Percentiles rank a stretch among this genome's conserved stretches.
phyloP scores from a whole-genome alignment of 1,140 invertebrate species.

The Drosophila carrolli region DNA sequence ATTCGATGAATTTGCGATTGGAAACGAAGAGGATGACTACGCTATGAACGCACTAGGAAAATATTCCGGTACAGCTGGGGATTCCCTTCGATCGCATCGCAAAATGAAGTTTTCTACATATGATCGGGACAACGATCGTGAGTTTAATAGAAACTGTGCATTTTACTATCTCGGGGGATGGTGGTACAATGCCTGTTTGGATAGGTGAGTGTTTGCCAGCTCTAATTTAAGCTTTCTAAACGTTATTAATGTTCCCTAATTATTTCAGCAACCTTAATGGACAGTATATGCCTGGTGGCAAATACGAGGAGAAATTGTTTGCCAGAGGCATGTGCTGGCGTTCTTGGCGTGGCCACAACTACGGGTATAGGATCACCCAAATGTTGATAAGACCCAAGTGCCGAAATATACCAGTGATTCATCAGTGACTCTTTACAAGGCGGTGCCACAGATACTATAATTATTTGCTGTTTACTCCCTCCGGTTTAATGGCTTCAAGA shows the following conservation, averaged over 20 bases:
- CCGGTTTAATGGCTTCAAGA: constrained; percentile 10
- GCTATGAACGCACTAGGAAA: constrained; percentile 88
- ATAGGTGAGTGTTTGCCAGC: constrained; percentile 42
- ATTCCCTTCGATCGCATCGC: constrained; percentile 36
- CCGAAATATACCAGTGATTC: constrained; percentile 34
- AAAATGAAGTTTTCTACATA: constrained; percentile 55
- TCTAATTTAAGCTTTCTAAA: background rate
- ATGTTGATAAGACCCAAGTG: constrained; percentile 73
- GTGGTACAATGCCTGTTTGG: constrained; percentile 87
- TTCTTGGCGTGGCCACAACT: constrained; percentile 71
- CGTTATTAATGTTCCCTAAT: fast-evolving
- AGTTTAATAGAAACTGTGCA: constrained; percentile 88
- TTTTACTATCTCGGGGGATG: constrained; percentile 87
- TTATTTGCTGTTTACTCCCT: constrained; percentile 2
- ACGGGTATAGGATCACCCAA: constrained; percentile 58
- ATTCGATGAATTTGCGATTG: constrained; percentile 89
- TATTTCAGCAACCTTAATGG: constrained; percentile 60
- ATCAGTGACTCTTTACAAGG: constrained; percentile 1
- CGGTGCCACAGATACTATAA: constrained; percentile 11
- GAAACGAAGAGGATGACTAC: constrained; percentile 88
- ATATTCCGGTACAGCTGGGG: constrained; percentile 53
- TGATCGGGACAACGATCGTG: constrained; percentile 88
- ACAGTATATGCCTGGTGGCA: constrained; percentile 57
- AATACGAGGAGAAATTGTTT: constrained; percentile 62
- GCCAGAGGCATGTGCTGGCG: constrained; percentile 72